Evolutionary conservation across 2,888 invertebrate species (phyloP), one percentile per base, ranked within the genome.

Genomic region (Axea sp.): DNA sequence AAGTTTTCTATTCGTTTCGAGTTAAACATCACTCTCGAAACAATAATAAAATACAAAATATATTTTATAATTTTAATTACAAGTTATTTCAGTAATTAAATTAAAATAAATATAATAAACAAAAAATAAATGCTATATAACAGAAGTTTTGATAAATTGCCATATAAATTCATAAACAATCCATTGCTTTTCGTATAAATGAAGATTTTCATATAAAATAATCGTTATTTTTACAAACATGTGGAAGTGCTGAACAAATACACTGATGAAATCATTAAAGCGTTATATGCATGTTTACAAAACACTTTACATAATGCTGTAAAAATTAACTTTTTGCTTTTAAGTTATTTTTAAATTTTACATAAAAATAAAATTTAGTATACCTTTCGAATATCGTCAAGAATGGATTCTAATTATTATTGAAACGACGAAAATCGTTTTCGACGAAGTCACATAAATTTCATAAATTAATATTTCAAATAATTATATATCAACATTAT

Each of bases 1-100:
- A 45, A 68, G 64, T 73, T 73, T n/a, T 43, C 43, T 53, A 55
- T 53, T 59, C 11, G 53, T 67, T 59, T 47, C 60, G 53, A 59
- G 64, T 9, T 11, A 2, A 47, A 41, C 55, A 30, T 41, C 33
- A 14, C 15, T 1, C 51, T 37, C 53, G 60, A 53, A 60, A 69
- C 60, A 60, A 37, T 37, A 45, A 43, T 53, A 8, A 60, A 60
- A 62, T 71, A 71, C 55, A 71, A 71, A 71, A 71, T 69, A 69
- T 69, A 69, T 31, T 68, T 68, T 59, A 35, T 69, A 60, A 37
- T 28, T 69, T 35, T 60, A 60, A 69, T 69, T 69, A 69, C 60
- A 69, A 30, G 17, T 57, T 65, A 51, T 59, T 41, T 33, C 14
- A 7, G 51, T 15, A 14, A 39, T 67, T 67, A 73, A 73, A 53